Percentiles rank a stretch among this genome's conserved stretches.
Evolutionary conservation across 2,888 invertebrate species (phyloP).

Genomic region (Seira ritae): DNA sequence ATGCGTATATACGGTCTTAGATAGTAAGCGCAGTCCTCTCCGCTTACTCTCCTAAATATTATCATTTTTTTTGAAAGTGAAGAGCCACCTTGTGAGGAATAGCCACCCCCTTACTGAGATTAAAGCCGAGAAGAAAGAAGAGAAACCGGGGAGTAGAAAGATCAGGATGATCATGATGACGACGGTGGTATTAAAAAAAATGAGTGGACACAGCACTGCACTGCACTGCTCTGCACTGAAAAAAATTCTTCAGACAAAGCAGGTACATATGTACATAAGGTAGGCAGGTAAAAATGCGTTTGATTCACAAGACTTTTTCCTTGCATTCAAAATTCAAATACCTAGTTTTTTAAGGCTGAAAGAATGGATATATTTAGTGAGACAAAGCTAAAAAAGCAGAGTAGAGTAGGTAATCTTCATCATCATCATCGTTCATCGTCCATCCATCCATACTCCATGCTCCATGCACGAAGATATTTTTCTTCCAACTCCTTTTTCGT

Average conservation of each 20-base stretch:
- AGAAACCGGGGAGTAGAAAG: not conserved
- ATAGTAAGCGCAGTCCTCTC: not conserved
- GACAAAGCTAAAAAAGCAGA: constrained; percentile 9
- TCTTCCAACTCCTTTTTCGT: constrained; percentile 52
- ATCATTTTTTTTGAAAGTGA: not conserved
- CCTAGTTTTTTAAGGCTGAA: no score
- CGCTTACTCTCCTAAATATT: no score
- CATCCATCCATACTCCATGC: constrained; percentile 15
- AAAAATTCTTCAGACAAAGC: not conserved
- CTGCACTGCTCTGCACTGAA: not conserved
- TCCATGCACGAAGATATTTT: constrained; percentile 51
- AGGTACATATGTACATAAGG: not conserved
- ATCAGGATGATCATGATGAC: not conserved
- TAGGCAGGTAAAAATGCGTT: not conserved
- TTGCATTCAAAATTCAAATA: no score
- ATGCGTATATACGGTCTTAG: not conserved
- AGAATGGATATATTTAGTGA: constrained; percentile 16
- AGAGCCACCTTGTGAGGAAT: constrained; percentile 41
- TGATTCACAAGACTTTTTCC: constrained; percentile 4
- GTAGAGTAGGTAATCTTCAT: not conserved
- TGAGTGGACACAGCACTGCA: constrained; percentile 27
- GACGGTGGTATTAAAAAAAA: not conserved
- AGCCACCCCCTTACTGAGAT: constrained; percentile 45
- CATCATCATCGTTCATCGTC: not conserved
- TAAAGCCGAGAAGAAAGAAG: constrained; percentile 22